These are phyloP conservation scores for Clitarchus hookeri DNA, from an alignment of 2,888 invertebrate species.

Conservation along the genomic window DNA sequence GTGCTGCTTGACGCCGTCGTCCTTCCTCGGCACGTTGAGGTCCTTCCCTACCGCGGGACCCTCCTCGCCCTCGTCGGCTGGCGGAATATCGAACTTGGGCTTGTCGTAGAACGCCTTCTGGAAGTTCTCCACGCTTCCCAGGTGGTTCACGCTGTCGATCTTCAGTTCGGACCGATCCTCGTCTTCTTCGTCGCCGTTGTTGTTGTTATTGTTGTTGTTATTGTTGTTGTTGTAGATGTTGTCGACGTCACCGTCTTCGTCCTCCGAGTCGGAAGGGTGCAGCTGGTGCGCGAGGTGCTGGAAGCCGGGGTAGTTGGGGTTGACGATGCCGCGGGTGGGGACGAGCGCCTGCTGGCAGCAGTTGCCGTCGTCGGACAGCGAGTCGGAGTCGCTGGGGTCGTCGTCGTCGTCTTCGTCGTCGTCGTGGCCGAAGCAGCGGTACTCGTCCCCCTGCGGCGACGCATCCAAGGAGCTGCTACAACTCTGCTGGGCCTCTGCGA, in stretches of 20 bases:
- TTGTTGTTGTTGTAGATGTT: slow-evolving; percentile 58
- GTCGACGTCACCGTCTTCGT: slow-evolving; percentile 56
- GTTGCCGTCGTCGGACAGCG: slow-evolving; percentile 52
- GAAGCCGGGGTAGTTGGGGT: slow-evolving; percentile 84
- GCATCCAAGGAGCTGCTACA: slow-evolving; percentile 55
- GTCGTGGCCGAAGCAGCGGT: slow-evolving; percentile 61
- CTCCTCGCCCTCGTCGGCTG: slow-evolving; percentile 48
- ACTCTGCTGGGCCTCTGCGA: slow-evolving; percentile 53
- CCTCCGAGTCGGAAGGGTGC: slow-evolving; percentile 55
- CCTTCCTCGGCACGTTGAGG: slow-evolving; percentile 35
- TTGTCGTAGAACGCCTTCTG: slow-evolving; percentile 63
- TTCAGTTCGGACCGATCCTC: slow-evolving; percentile 47
- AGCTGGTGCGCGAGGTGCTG: slow-evolving; percentile 78
- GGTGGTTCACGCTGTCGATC: slow-evolving; percentile 58
- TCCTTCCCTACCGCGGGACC: slow-evolving; percentile 35
- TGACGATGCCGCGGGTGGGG: slow-evolving; percentile 68
- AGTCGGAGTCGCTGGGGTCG: slow-evolving; percentile 59
- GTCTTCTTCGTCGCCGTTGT: slow-evolving; percentile 46
- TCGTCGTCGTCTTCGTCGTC: slow-evolving; percentile 55
- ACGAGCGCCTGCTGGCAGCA: slow-evolving; percentile 41
- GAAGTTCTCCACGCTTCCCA: slow-evolving; percentile 58
- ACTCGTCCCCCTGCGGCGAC: slow-evolving; percentile 60
- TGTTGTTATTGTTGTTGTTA: slow-evolving; percentile 47
- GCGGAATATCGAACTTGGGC: slow-evolving; percentile 60
- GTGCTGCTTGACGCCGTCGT: slow-evolving; percentile 1